Base-by-base conservation (phyloP, 2,797 vertebrate genomes). In the Etheostoma perlongum region DNA sequence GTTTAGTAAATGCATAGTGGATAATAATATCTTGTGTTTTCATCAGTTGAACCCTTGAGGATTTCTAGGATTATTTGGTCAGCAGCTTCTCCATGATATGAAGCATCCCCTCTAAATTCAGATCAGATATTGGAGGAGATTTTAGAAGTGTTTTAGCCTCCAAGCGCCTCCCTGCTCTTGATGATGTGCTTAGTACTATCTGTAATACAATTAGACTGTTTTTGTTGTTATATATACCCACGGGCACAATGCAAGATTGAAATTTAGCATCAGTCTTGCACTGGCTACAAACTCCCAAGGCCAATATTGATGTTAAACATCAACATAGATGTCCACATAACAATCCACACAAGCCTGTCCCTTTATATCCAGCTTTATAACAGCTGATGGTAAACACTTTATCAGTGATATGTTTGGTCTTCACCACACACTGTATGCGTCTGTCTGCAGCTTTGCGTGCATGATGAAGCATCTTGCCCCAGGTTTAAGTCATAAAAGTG, bases 401-500 rank as follows among this genome's bases (percentile, higher is more conserved):
- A 89, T 84, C 84, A 49, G 74, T 36, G 74, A 72, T 76, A 27
- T 71, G 85, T 82, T 87, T 76, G 87, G 79, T 81, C 90, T 82
- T 91, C 86, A 65, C 58, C 76, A 66, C 72, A 70, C 52, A 13
- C 66, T 76, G 57, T 85, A 81, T 87, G 81, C 68, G 81, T 76
- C 81, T 66, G 82, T 81, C 78, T 69, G 72, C 68, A 76, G 89
- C 89, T 82, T 67, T 60, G 79, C 71, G 59, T 63, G 78, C 79
- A 85, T 92, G 93, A 95, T 91, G 75, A 86, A 94, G 89, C 74
- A 79, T 93, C 90, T 92, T 78, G 85, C 89, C 89, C 75, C 92
- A 33, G 92, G 94, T 95, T 94, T 90, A 93, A 95, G 94, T 94
- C 95, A 95, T 94, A 94, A 95, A 95, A 95, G 89, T 94, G 90